Conservation (phyloP, 2,888 invertebrate genomes). For the Synergus gifuensis region DNA sequence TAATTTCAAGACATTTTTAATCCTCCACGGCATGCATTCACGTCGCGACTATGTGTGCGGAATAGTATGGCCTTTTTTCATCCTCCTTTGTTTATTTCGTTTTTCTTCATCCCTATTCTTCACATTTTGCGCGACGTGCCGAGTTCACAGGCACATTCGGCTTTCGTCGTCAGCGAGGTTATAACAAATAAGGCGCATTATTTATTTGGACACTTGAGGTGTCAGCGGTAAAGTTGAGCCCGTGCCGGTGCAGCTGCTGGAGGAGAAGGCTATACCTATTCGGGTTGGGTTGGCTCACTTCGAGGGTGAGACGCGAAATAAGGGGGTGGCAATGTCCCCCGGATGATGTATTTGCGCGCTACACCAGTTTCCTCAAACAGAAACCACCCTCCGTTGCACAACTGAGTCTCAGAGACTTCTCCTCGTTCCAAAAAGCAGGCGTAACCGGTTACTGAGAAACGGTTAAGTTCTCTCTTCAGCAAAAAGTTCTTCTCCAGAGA, state of each 20-base stretch:
- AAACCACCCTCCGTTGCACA: slow-evolving; percentile 49
- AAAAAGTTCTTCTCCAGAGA: slow-evolving; percentile 41
- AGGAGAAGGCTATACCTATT: slow-evolving; percentile 53
- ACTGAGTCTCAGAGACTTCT: slow-evolving; percentile 52
- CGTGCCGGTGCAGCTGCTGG: slow-evolving; percentile 52
- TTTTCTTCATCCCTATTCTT: slow-evolving; percentile 46
- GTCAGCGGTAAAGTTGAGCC: slow-evolving; percentile 69
- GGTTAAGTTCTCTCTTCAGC: slow-evolving; percentile 38
- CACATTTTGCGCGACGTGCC: slow-evolving; percentile 44
- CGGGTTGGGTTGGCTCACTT: slow-evolving; percentile 68
- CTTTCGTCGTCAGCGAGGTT: slow-evolving; percentile 57
- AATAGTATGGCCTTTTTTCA: neutral
- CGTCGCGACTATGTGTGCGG: slow-evolving; percentile 43
- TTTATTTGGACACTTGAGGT: slow-evolving; percentile 70
- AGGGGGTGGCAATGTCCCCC: slow-evolving; percentile 52
- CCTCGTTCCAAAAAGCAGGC: slow-evolving; percentile 49
- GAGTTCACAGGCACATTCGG: slow-evolving; percentile 46
- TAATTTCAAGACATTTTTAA: slow-evolving; percentile 44
- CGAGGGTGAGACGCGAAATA: slow-evolving; percentile 58
- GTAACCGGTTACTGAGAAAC: slow-evolving; percentile 44
- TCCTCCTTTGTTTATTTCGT: slow-evolving; percentile 43
- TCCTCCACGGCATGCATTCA: slow-evolving; percentile 49
- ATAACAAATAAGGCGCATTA: slow-evolving; percentile 71
- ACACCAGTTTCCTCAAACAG: slow-evolving; percentile 50
- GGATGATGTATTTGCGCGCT: slow-evolving; percentile 62